These are phyloP conservation scores for Pseudotriccus pelzelni DNA, from an alignment of 2,797 vertebrate species.

Conservation along the genomic window DNA sequence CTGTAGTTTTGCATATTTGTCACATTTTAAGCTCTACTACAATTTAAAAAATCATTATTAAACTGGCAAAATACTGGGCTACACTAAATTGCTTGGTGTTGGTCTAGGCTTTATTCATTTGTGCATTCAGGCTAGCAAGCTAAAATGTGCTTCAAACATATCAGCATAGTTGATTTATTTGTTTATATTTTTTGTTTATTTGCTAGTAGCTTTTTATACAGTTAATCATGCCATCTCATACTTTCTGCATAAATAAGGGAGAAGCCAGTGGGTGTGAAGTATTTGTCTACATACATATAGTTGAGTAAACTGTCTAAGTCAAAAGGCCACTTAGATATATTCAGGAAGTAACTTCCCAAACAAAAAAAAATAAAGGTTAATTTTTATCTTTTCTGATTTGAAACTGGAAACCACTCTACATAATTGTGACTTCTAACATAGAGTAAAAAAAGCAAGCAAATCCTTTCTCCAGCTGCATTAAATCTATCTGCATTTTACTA, in stretches of 20 bases:
- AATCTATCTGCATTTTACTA: neutral
- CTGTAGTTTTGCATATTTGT: neutral
- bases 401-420: slow-evolving; percentile 8
- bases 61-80: neutral
- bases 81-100: neutral
- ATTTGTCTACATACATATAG: slow-evolving; percentile 33
- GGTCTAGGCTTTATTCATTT: slow-evolving; percentile 47
- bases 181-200: neutral
- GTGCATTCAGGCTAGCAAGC: neutral
- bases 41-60: neutral
- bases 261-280: slow-evolving; percentile 24
- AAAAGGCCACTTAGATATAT: neutral
- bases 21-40: neutral
- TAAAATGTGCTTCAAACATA: slow-evolving; percentile 22
- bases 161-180: slow-evolving; percentile 17
- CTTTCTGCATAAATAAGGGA: slow-evolving; percentile 35
- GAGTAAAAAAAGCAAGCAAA: neutral
- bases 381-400: slow-evolving; percentile 28
- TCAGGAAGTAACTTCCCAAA: slow-evolving; percentile 9
- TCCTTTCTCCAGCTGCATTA: neutral
- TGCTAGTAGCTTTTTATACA: neutral
- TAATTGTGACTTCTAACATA: neutral
- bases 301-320: slow-evolving; percentile 17
- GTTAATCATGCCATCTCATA: slow-evolving; percentile 24
- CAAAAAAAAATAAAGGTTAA: neutral